These are phyloP conservation scores for Myanophis thanlyinensis DNA, from an alignment of 2,113 vertebrate species.

Conservation along the genomic window DNA sequence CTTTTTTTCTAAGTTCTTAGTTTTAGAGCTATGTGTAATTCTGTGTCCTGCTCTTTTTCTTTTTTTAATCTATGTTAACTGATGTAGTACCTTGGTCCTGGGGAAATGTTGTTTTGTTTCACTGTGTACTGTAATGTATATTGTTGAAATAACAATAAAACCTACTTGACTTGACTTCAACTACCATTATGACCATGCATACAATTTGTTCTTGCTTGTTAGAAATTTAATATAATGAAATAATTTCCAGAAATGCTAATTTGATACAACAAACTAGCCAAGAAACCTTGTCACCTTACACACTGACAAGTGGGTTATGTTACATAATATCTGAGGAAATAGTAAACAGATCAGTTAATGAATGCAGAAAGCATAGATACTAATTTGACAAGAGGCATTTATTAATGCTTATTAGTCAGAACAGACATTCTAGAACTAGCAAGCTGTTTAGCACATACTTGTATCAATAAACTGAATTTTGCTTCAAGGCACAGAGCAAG, in stretches of 20 bases:
- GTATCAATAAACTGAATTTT: not conserved
- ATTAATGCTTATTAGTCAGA: not conserved
- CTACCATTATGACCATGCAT: not conserved
- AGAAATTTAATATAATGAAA: not conserved
- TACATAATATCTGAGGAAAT: not conserved
- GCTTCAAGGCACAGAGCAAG: not conserved
- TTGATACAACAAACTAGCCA: not conserved
- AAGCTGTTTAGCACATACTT: no score
- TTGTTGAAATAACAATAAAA: no score
- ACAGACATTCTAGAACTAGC: not conserved
- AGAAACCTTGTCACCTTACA: not conserved
- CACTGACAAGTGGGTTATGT: not conserved
- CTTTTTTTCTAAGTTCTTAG: no score
- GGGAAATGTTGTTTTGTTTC: no score
- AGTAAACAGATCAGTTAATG: not conserved
- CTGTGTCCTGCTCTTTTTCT: no score
- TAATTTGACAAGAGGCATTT: not conserved
- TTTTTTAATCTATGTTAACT: no score
- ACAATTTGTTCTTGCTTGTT: not conserved
- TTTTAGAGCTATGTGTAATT: no score
- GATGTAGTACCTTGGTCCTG: no score
- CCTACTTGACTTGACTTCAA: no score
- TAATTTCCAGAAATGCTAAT: not conserved
- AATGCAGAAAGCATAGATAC: not conserved
- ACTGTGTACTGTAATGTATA: no score